These are phyloP conservation scores for Chaetorhynchus papuensis DNA, from an alignment of 2,113 vertebrate species.

Conservation along the genomic window DNA sequence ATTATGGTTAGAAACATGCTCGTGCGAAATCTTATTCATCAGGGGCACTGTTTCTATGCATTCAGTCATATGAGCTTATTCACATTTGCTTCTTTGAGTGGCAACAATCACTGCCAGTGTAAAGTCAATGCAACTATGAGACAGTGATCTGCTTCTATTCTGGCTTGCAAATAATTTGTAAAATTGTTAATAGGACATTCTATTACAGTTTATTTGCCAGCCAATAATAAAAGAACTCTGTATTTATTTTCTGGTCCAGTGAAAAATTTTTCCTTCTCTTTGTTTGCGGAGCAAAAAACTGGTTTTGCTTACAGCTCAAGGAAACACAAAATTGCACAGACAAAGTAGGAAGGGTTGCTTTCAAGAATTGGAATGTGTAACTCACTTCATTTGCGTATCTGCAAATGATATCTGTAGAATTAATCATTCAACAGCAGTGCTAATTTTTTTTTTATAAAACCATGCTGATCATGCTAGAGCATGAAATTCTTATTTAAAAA, in stretches of 20 bases:
- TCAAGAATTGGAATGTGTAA: neutral
- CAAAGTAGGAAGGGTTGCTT: neutral
- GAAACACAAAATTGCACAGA: neutral
- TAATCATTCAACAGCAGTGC: neutral
- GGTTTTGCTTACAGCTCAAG: neutral
- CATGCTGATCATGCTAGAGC: neutral
- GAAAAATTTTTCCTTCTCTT: neutral
- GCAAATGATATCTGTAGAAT: neutral
- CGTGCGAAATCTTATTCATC: neutral
- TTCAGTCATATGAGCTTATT: neutral
- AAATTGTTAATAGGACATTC: neutral
- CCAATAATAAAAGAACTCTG: neutral
- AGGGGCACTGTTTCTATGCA: neutral
- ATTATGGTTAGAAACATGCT: neutral
- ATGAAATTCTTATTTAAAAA: neutral
- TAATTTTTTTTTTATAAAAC: neutral
- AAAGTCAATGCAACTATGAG: neutral
- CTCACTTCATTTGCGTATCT: neutral
- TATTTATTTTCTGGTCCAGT: neutral
- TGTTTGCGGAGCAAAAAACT: neutral
- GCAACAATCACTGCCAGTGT: neutral
- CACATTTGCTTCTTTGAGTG: neutral
- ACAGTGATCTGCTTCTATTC: neutral
- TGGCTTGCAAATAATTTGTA: neutral
- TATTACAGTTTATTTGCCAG: neutral